Evolutionary conservation across 2,113 vertebrate species (phyloP).

Genomic region (Nansenia antarctica): DNA sequence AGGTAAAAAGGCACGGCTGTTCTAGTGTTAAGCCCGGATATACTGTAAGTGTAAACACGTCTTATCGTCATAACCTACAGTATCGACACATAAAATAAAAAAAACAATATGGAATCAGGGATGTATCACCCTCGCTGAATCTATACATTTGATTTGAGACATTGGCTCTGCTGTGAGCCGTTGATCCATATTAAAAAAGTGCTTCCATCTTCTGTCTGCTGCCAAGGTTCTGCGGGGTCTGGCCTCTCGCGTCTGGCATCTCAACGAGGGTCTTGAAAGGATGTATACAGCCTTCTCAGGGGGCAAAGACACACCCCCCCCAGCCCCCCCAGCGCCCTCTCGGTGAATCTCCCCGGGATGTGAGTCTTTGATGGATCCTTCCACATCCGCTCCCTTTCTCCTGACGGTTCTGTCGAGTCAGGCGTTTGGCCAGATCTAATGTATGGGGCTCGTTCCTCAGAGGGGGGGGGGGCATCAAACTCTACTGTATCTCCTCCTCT

Average conservation of each 20-base stretch:
- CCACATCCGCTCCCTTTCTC: not conserved
- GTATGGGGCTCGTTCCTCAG: not conserved
- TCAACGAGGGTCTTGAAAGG: not conserved
- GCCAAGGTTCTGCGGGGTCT: constrained; percentile 3
- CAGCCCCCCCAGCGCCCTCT: not conserved
- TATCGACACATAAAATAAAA: no score
- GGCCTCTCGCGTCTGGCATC: constrained; percentile 2
- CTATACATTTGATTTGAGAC: no score
- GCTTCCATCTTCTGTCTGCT: not conserved
- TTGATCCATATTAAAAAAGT: not conserved
- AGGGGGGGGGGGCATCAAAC: not conserved
- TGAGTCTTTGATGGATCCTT: not conserved
- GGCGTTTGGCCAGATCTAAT: constrained; percentile 4
- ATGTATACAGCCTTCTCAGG: not conserved
- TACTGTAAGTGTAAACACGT: no score
- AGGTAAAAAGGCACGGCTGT: no score
- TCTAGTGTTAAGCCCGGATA: no score
- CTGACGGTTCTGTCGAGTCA: not conserved
- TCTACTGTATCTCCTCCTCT: constrained; percentile 1
- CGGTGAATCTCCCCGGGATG: not conserved
- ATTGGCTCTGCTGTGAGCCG: not conserved
- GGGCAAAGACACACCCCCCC: constrained; percentile 1
- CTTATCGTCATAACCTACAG: no score
- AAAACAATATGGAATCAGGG: no score
- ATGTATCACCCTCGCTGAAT: no score